Evolutionary conservation across 1,140 invertebrate genomes (phyloP), one percentile per base, ranked within the genome.

Genomic region (Stratiolaelaps scimitus): DNA sequence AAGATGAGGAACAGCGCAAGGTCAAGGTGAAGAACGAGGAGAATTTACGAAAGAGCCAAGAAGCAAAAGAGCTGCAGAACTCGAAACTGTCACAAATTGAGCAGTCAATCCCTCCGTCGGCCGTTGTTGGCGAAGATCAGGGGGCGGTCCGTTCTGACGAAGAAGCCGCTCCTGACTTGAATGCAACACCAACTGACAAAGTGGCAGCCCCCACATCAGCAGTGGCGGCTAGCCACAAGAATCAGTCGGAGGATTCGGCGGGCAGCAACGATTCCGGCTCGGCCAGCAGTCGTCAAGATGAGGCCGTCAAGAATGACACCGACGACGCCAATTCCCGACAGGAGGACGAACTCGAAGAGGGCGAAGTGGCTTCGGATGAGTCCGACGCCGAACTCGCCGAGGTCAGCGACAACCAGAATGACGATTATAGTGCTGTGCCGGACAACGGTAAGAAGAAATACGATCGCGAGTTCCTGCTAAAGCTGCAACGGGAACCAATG

Each of bases 391-490:
- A 66, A 66, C 10, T 65, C 13, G 28, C 28, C 20, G 10, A 19
- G n/a, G 15, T 29, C 20, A n/a, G n/a, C n/a, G 23, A 28, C 30
- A 40, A 40, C 34, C 34, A 40, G 5, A 40, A 40, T 40, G 34
- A 40, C 10, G 34, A 40, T 4, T 40, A 40, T 10, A 40, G 34
- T 40, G 5, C 34, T 10, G 34, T 40, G 10, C 34, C 34, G 34
- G 34, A 40, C 34, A 40, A 40, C 15, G 89, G 89, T 0, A 88
- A 85, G 73, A 76, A 74, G 65, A 80, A 82, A 40, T 93, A 92
- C 75, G 84, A 86, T 67, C 77, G 85, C 53, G 84, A 87, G 7
- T 85, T 91, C 70, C 76, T 92, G 1, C 78, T 89, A 70, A 80
- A 82, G 69, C 76, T 92, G 28, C 83, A 86, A 70, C 80, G 83